These are phyloP conservation scores for Tadarida brasiliensis DNA, from an alignment of 2,797 vertebrate genomes.

Conservation along the genomic window DNA sequence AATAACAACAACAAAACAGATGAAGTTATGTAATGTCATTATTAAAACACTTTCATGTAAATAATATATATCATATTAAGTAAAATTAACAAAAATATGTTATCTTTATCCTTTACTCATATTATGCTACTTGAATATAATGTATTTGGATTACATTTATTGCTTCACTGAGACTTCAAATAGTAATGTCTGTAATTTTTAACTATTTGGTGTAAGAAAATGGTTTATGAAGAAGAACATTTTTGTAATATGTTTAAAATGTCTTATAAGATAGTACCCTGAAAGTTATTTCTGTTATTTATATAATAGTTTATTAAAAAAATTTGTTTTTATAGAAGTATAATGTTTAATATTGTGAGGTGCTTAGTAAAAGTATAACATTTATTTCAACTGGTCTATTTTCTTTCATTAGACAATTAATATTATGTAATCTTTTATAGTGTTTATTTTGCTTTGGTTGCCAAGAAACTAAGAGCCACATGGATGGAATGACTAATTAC, in stretches of 20 bases:
- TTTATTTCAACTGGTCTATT: neutral
- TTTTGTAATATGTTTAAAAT: neutral
- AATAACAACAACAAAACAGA: neutral
- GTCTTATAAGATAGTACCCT: neutral
- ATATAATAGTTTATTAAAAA: neutral
- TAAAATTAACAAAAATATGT: neutral
- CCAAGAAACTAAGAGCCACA: neutral
- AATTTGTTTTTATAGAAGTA: neutral
- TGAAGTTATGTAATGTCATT: neutral
- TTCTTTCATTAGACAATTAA: neutral
- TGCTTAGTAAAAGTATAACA: neutral
- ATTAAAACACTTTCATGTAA: neutral
- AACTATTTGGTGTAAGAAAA: neutral
- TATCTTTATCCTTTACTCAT: neutral
- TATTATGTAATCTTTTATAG: neutral
- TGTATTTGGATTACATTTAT: neutral
- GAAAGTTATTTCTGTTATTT: conserved; percentile 1
- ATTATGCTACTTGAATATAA: neutral
- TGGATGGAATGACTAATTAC: neutral
- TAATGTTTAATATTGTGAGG: neutral
- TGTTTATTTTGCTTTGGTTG: conserved; percentile 36
- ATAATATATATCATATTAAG: neutral
- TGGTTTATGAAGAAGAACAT: neutral
- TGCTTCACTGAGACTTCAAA: neutral
- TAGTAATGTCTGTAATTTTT: conserved; percentile 2